Conservation (phyloP, 2,797 vertebrate genomes). For the Urocyon cinereoargenteus region DNA sequence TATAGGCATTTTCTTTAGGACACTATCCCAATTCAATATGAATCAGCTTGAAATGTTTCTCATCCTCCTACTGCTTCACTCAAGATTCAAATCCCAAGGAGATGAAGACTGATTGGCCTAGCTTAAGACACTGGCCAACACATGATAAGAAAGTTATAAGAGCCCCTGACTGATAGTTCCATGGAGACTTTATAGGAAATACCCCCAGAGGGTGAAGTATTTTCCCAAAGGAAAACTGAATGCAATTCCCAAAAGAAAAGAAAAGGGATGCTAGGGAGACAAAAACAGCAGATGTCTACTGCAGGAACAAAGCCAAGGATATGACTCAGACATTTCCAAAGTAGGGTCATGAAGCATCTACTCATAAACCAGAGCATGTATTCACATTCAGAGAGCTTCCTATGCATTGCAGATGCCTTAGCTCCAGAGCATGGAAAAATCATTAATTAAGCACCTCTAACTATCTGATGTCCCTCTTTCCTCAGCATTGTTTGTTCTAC, state of each 20-base stretch:
- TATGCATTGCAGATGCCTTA: background rate
- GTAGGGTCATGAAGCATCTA: slow-evolving; percentile 26
- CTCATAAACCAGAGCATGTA: background rate
- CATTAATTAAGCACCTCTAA: background rate
- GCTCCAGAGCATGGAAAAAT: background rate
- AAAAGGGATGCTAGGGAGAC: slow-evolving; percentile 27
- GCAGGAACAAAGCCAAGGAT: slow-evolving; percentile 54
- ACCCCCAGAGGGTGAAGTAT: background rate
- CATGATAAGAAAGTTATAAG: background rate
- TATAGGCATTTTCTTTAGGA: background rate
- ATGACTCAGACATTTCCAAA: slow-evolving; percentile 65
- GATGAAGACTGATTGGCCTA: background rate
- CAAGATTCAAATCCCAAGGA: background rate
- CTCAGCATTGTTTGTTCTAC: background rate
- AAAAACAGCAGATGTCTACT: slow-evolving; percentile 68
- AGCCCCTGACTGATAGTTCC: background rate
- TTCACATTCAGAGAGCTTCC: background rate
- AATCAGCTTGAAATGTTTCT: background rate
- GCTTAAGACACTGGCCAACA: background rate
- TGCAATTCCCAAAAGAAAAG: slow-evolving; percentile 39
- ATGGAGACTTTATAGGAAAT: slow-evolving; percentile 25
- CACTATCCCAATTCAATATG: background rate
- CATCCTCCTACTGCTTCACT: background rate
- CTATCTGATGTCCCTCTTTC: background rate
- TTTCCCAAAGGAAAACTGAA: slow-evolving; percentile 52